These are phyloP conservation scores for Dioctria linearis DNA, from an alignment of 2,888 invertebrate genomes.

Conservation along the genomic window DNA sequence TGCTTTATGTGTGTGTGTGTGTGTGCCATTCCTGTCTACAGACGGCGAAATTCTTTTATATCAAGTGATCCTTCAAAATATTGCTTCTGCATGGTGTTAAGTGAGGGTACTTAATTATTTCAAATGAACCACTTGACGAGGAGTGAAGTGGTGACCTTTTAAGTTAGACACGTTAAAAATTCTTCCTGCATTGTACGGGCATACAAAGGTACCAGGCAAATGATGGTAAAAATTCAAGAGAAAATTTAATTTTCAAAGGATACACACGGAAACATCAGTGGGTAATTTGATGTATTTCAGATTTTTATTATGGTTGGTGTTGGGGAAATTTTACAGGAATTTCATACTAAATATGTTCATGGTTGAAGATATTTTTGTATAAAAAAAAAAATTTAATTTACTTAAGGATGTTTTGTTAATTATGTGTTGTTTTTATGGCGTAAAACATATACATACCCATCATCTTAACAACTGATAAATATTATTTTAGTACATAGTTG, in stretches of 20 bases:
- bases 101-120: conserved; percentile 9
- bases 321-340: no score
- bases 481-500: no score
- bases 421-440: no score
- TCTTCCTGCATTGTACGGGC: background rate
- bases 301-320: no score
- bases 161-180: background rate
- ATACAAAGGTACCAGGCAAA: background rate
- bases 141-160: background rate
- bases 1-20: no score
- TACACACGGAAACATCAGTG: background rate
- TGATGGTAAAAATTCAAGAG: background rate
- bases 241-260: conserved; percentile 10
- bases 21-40: background rate
- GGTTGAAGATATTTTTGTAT: no score
- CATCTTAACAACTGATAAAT: no score
- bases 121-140: background rate
- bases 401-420: no score
- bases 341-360: no score
- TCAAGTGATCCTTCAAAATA: background rate
- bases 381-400: no score
- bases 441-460: no score
- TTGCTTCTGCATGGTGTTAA: background rate
- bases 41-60: background rate
- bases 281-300: no score